These are phyloP conservation scores for Aporophyla lueneburgensis DNA, from an alignment of 2,888 invertebrate genomes.

Conservation along the genomic window DNA sequence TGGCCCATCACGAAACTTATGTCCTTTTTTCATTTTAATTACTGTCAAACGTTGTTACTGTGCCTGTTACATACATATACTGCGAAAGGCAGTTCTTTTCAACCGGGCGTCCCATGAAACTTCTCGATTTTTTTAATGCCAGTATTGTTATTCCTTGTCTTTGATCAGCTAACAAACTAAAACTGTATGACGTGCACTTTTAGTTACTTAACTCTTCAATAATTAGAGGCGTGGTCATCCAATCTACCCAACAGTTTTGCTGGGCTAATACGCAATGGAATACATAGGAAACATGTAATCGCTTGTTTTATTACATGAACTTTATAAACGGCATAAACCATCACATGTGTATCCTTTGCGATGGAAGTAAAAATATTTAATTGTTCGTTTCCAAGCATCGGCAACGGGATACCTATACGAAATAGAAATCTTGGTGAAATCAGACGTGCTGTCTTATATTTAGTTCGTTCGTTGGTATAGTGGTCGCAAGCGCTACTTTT, in stretches of 20 bases:
- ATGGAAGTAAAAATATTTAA: conserved; percentile 25
- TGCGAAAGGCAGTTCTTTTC: too few species aligned
- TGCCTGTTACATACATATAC: too few species aligned
- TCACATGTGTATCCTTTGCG: conserved; percentile 10
- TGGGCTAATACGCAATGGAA: conserved; percentile 8
- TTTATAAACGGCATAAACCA: background rate
- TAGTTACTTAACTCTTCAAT: background rate
- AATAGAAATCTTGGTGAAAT: conserved; percentile 35
- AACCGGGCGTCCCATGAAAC: too few species aligned
- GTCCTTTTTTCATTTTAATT: too few species aligned
- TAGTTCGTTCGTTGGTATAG: background rate
- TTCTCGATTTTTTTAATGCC: background rate
- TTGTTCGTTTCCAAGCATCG: conserved; percentile 37
- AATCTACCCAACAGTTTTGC: background rate
- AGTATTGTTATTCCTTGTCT: background rate
- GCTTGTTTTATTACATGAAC: background rate
- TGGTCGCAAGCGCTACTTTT: background rate
- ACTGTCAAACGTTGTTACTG: too few species aligned
- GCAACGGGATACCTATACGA: background rate
- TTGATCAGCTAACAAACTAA: background rate
- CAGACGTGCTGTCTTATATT: background rate
- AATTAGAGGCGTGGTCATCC: background rate
- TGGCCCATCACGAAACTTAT: too few species aligned
- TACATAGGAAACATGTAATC: conserved; percentile 26
- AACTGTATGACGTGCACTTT: background rate